A percentile compares a stretch with the other conserved stretches of the same genome.
Conservation (phyloP, 2,113 vertebrate genomes). For the Centrocercus urophasianus region DNA sequence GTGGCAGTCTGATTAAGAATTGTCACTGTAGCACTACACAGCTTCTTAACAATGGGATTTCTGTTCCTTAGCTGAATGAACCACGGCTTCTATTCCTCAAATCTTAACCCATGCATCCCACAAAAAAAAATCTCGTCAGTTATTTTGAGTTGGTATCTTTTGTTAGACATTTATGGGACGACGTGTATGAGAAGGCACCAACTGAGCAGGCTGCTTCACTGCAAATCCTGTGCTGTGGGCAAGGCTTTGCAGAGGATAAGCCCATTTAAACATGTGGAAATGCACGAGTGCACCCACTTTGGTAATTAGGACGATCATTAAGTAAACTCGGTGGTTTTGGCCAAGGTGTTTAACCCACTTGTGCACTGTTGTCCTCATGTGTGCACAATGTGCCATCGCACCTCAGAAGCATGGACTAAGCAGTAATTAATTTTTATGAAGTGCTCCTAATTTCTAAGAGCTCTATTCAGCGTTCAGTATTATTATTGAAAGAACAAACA, state of each 20-base stretch:
- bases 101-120: not conserved
- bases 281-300: not conserved
- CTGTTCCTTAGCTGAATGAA: not conserved
- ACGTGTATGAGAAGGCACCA: not conserved
- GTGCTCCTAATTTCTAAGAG: conserved; percentile 43
- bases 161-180: not conserved
- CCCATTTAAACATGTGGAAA: not conserved
- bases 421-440: conserved; percentile 56
- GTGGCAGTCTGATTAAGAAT: not conserved
- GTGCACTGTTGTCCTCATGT: conserved; percentile 45
- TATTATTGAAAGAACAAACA: conserved; percentile 40
- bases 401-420: conserved; percentile 44
- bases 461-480: conserved; percentile 3
- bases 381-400: conserved; percentile 16
- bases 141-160: not conserved
- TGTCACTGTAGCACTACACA: not conserved
- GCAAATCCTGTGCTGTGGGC: accelerated
- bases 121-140: not conserved
- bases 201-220: not conserved
- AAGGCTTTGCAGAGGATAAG: not conserved
- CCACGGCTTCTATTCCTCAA: not conserved
- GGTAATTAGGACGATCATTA: not conserved
- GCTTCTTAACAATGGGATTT: not conserved
- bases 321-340: not conserved
- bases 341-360: conserved; percentile 34